These are phyloP conservation scores for Ailuropoda melanoleuca DNA, from an alignment of 2,113 vertebrate species.

Conservation along the genomic window DNA sequence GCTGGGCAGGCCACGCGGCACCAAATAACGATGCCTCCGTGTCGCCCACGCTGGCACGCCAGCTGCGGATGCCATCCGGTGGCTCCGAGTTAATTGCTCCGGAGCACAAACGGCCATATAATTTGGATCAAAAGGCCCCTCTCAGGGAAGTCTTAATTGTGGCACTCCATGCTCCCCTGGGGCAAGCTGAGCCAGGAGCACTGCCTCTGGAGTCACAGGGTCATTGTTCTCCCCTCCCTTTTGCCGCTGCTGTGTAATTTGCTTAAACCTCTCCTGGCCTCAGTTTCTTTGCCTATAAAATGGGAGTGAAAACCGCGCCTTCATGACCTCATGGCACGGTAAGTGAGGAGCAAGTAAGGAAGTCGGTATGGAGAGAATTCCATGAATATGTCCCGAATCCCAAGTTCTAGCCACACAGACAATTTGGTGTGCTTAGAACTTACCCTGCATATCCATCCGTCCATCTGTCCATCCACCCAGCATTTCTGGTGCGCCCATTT, in stretches of 20 bases:
- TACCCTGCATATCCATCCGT: not conserved
- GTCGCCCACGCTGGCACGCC: constrained; percentile 32
- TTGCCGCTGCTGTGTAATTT: no score
- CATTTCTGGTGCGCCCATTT: no score
- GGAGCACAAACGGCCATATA: constrained; percentile 64
- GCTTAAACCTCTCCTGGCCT: not conserved
- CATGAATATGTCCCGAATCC: no score
- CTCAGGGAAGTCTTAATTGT: constrained; percentile 56
- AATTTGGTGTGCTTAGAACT: not conserved
- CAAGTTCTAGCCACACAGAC: not conserved
- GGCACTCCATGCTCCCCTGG: not conserved
- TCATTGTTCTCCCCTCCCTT: not conserved
- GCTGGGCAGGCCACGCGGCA: constrained; percentile 28
- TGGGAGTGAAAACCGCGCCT: not conserved
- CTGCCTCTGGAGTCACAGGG: not conserved
- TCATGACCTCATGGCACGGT: rapidly evolving
- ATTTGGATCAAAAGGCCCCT: constrained; percentile 78
- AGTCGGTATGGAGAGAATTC: not conserved
- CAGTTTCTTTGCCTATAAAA: not conserved
- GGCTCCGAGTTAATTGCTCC: constrained; percentile 70
- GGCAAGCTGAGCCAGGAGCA: not conserved
- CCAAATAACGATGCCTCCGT: constrained; percentile 60
- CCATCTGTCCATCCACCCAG: not conserved
- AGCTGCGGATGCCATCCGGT: constrained; percentile 38
- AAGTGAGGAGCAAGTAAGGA: not conserved